Evolutionary conservation across 2,888 invertebrate species (phyloP), one percentile per base, ranked within the genome.

Genomic region (Lucinisca nassula): DNA sequence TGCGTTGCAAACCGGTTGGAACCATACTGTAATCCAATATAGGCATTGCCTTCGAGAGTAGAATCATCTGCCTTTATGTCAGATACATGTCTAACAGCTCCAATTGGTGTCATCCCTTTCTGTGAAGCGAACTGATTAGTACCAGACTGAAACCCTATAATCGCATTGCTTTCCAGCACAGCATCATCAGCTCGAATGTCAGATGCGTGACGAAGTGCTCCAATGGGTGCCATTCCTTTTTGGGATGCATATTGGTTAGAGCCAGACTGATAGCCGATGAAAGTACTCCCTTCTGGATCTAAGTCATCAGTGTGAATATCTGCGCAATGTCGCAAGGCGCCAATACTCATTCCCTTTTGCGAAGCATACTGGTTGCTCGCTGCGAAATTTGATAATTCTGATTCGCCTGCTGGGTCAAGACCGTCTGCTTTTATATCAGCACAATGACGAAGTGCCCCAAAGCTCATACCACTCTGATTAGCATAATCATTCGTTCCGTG

Each of bases 231-330:
- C 95, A 96, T 96, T 21, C 96, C 96, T 12, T 92, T 83, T 90
- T 96, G 96, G 49, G 94, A 94, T 40, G 96, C 96, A 38, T 93
- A 94, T 87, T 96, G 95, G 91, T 96, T 96, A 35, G 95, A 95
- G 30, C 96, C 96, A 2, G 94, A 93, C 90, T 96, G 95, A n/a
- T 95, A 90, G 51, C 95, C 93, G 70, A 96, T 95, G 30, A 94
- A 91, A 8, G 93, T 93, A 37, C 95, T 92, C 21, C 95, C 94
- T 27, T 94, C 94, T 27, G 45, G 45, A 58, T 84, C 85, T 24
- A 74, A 58, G n/a, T 90, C 87, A 37, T 90, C 92, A 40, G 79
- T 67, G 24, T 73, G 61, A 83, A 95, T 95, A 82, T 95, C 95
- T 51, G 94, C 91, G 8, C 91, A 93, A 85, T 95, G 95, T 10